These are phyloP conservation scores for Sebastes hopkinsi DNA, from an alignment of 2,797 vertebrate genomes.

Conservation along the genomic window DNA sequence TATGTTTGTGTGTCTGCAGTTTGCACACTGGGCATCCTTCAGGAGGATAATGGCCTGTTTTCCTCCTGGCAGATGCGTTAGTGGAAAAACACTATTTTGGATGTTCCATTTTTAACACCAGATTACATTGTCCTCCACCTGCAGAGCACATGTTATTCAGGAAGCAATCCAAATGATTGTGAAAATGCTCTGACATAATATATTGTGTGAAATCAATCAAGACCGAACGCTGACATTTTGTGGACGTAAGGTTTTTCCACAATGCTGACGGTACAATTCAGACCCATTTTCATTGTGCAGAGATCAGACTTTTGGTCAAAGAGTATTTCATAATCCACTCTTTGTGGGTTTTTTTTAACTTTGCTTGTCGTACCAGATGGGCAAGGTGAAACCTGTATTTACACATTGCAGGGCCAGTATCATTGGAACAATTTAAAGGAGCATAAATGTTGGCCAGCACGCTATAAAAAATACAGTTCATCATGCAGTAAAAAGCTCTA, in stretches of 20 bases:
- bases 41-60: conserved; percentile 47
- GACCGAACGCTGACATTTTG: background rate
- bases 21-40: conserved; percentile 42
- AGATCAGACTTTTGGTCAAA: background rate
- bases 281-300: background rate
- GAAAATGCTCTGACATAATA: conserved; percentile 17
- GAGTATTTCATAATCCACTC: background rate
- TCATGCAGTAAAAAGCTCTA: conserved; percentile 5
- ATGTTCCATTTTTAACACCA: conserved; percentile 26
- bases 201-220: conserved; percentile 24
- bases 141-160: conserved; percentile 11
- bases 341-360: background rate
- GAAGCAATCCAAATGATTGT: background rate
- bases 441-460: background rate
- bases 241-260: background rate
- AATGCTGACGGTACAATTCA: background rate
- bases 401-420: background rate
- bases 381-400: background rate
- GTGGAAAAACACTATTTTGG: conserved; percentile 11
- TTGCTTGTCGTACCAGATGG: background rate
- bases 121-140: conserved; percentile 27
- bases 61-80: conserved; percentile 14
- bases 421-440: background rate
- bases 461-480: conserved; percentile 7
- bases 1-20: conserved; percentile 31